Evolutionary conservation across 1,140 invertebrate genomes (phyloP).

Genomic region (Procambarus clarkii): DNA sequence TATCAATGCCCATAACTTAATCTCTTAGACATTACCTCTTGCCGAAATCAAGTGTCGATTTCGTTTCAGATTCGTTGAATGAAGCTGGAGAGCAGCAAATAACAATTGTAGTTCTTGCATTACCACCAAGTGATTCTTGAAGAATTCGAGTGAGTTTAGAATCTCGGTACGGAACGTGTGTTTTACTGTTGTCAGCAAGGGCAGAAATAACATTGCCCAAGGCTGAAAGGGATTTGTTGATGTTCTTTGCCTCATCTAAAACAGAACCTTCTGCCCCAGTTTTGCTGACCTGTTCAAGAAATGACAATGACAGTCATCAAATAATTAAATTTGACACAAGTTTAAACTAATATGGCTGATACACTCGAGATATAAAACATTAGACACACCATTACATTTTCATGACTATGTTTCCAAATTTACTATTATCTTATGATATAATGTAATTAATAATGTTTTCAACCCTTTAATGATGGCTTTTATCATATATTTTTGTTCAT

Average conservation of each 20-base stretch:
- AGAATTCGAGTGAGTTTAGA: constrained; percentile 98
- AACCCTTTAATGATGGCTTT: no score
- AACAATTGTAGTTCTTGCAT: constrained; percentile 98
- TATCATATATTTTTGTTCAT: no score
- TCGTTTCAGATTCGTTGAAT: constrained; percentile 99
- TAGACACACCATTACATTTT: no score
- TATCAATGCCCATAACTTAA: background rate
- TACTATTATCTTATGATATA: no score
- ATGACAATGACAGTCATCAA: no score
- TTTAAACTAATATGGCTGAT: no score
- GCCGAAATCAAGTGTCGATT: constrained; percentile 99
- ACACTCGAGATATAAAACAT: no score
- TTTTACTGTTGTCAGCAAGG: constrained; percentile 91
- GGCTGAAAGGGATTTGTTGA: constrained; percentile 99
- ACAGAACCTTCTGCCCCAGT: constrained; percentile 99
- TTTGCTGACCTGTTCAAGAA: constrained; percentile 88
- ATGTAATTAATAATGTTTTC: no score
- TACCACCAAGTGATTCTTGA: constrained; percentile 99
- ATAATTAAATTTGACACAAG: no score
- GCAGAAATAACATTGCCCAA: constrained; percentile 99
- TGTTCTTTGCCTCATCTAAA: constrained; percentile 99
- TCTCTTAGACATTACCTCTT: constrained; percentile 81
- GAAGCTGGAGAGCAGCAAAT: constrained; percentile 99
- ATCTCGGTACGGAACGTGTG: constrained; percentile 98
- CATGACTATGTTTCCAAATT: no score